Base-by-base conservation (phyloP, 2,797 vertebrate species). In the Rhynchonycteris naso region DNA sequence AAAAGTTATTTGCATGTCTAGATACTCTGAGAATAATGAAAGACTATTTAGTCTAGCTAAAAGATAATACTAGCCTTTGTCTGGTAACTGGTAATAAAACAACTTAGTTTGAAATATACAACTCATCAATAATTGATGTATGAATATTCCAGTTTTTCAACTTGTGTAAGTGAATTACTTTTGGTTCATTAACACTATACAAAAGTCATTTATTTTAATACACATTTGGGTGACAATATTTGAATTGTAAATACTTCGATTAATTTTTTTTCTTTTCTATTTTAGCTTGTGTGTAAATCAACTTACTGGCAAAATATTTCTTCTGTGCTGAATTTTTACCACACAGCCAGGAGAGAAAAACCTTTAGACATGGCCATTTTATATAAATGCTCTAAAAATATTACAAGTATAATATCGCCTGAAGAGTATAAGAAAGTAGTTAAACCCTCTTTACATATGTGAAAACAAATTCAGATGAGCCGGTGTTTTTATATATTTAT, bases 161-260 rank as follows among this genome's bases (percentile, higher is more conserved):
- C 80, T 97, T 97, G 96, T 96, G 7, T 91, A 97, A 92, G 33
- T 88, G 71, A 98, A 97, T 96, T 96, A 97, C 94, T 97, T 98
- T 94, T 93, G 91, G 87, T 96, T 98, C 96, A 98, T 97, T 98
- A 97, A 79, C 81, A 96, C 94, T 97, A 97, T 81, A 71, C 90
- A 93, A 91, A 98, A 97, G 87, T 95, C 91, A 97, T 98, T 98
- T 97, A 97, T 97, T 98, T 98, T 98, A 97, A 97, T 97, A 96
- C 65, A 75, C 72, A 63, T 97, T 97, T 97, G 83, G 82, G 71
- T 97, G 94, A 96, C 81, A 28, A 18, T 94, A 97, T 97, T 98
- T 98, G 96, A 98, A 98, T 98, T 97, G 88, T 97, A 98, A 98
- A 98, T 97, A 96, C 50, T 88, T 96, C 74, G 6, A 88, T 81